Base-by-base conservation (phyloP, 30 jellyfish, hydroid and myxozoan species). In the Aurelia sp. region DNA sequence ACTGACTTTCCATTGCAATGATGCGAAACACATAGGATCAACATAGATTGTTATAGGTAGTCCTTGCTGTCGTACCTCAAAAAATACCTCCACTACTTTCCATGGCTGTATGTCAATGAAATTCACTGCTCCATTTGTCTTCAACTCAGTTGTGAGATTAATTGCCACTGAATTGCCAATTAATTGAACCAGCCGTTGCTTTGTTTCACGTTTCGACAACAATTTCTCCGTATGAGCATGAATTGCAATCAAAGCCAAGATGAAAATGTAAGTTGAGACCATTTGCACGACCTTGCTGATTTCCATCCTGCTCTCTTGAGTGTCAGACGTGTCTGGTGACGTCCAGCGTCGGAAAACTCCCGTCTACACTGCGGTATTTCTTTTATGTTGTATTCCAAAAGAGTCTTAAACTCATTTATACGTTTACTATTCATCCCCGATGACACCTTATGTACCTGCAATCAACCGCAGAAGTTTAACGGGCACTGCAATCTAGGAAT, bases 391-490 rank as follows among this genome's bases (percentile, higher is more conserved):
- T 9, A n/a, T 59, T 59, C 33, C 35, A 59, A 59, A 13, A 44
- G 23, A 59, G 33, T 18, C 69, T 59, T n/a, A 59, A 59, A 59
- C 33, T 59, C 33, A 59, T 59, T 59, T 59, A 21, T 59, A 12
- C 69, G 89, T 63, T 78, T 78, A 78, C 89, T 62, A 78, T 78
- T 78, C 78, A 78, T 22, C 17, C 55, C 48, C 63, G 71, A 22
- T 78, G 89, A 78, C 89, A 44, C 58, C 62, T 47, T 41, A 53
- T 62, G 77, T 78, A 78, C 89, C 89, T 78, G 89, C 89, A 78
- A 74, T 73, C 27, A 58, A 78, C 89, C 89, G 79, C 89, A 78
- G 68, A 51, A 63, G 59, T 78, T 17, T 62, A 63, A 73, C 40
- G 80, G 89, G 79, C 71, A 74, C 65, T 47, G 79, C 66, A 64